Evolutionary conservation across 2,797 vertebrate species (phyloP).

Genomic region (Pipistrellus pipistrellus): DNA sequence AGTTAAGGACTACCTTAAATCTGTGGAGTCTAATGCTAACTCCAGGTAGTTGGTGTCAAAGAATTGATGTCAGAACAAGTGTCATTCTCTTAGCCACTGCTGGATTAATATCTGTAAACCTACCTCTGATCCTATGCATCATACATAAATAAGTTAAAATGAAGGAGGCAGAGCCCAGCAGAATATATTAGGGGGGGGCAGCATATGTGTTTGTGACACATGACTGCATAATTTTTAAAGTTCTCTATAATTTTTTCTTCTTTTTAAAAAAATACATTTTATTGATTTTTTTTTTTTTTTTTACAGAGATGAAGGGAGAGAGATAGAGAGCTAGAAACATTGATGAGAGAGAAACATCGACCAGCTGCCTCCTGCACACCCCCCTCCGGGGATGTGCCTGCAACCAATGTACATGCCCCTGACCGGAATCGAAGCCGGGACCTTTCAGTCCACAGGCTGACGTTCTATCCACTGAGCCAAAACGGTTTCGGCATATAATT

Average conservation of each 20-base stretch:
- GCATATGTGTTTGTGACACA: constrained; percentile 17
- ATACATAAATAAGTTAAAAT: constrained; percentile 36
- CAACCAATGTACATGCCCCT: too few relatives aligned
- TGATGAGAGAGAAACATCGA: too few relatives aligned
- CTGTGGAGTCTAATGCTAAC: constrained; percentile 3
- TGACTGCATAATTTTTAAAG: constrained; percentile 5
- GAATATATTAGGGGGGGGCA: not conserved
- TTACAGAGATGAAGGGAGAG: too few relatives aligned
- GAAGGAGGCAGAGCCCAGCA: not conserved
- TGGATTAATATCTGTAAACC: constrained; percentile 45
- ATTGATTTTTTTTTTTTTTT: too few relatives aligned
- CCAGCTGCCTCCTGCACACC: too few relatives aligned
- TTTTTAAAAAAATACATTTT: too few relatives aligned
- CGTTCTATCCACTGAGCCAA: too few relatives aligned
- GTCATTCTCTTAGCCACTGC: not conserved
- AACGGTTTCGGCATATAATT: too few relatives aligned
- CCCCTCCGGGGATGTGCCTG: too few relatives aligned
- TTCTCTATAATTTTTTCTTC: not conserved
- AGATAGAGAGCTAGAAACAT: too few relatives aligned
- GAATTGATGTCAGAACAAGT: constrained; percentile 46
- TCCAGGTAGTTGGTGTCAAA: constrained; percentile 16
- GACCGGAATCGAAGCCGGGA: too few relatives aligned
- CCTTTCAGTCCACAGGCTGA: too few relatives aligned
- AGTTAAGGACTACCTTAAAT: not conserved
- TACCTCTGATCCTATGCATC: not conserved